Evolutionary conservation across 2,888 invertebrate genomes (phyloP).

Genomic region (Gryllus longicercus): DNA sequence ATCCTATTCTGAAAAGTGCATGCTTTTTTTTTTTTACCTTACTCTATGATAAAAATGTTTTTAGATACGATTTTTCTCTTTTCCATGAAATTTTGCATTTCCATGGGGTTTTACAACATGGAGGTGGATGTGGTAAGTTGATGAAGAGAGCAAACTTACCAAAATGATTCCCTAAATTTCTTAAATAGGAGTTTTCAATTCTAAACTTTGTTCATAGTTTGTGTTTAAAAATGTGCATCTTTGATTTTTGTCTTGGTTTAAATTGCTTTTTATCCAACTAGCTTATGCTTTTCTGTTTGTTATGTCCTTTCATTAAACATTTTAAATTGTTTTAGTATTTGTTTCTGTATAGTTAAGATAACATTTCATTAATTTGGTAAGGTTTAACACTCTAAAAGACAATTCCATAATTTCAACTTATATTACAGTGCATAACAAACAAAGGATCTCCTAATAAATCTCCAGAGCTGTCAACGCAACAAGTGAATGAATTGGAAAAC

Average conservation of each 20-base stretch:
- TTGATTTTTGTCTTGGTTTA: background rate
- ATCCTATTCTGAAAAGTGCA: too few relatives aligned
- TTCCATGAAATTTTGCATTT: slow-evolving; percentile 32
- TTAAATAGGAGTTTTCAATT: too few relatives aligned
- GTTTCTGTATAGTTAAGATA: too few relatives aligned
- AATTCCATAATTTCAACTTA: background rate
- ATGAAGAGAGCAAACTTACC: background rate
- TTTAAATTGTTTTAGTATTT: background rate
- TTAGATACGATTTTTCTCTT: slow-evolving; percentile 32
- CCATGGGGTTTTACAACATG: slow-evolving; percentile 26
- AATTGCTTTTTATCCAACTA: too few relatives aligned
- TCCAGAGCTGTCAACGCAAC: slow-evolving; percentile 24
- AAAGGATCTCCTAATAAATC: slow-evolving; percentile 25
- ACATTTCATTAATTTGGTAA: too few relatives aligned
- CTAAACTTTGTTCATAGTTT: slow-evolving; percentile 12
- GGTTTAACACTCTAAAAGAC: too few relatives aligned
- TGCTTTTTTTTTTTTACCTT: too few relatives aligned
- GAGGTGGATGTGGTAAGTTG: slow-evolving; percentile 37
- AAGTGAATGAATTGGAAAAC: slow-evolving; percentile 66
- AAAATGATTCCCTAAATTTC: too few relatives aligned
- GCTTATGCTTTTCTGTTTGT: too few relatives aligned
- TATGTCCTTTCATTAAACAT: slow-evolving; percentile 4
- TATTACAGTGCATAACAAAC: slow-evolving; percentile 30
- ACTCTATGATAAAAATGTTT: background rate
- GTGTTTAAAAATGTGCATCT: slow-evolving; percentile 12